Conservation (phyloP, 2,113 vertebrate genomes). For the Chelonoidis abingdonii region DNA sequence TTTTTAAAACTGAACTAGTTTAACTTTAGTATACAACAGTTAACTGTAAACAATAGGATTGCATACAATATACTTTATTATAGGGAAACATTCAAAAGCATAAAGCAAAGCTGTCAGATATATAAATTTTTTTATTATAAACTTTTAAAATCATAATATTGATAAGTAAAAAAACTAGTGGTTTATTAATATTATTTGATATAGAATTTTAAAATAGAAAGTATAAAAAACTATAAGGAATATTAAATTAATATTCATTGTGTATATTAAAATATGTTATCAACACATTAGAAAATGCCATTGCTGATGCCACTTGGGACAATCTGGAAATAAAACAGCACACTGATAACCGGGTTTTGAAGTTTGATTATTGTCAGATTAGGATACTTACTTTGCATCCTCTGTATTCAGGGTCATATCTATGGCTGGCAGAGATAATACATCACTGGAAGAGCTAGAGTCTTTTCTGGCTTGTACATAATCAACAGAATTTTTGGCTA, state of each 20-base stretch:
- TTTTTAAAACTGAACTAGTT: background rate
- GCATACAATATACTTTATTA: background rate
- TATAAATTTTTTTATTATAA: background rate
- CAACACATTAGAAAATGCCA: background rate
- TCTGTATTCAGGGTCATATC: background rate
- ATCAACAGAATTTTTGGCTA: background rate
- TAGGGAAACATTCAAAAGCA: background rate
- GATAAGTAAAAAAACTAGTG: background rate
- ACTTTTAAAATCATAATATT: background rate
- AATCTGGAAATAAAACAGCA: background rate
- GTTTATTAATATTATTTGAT: slow-evolving; percentile 4
- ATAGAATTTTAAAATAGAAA: background rate
- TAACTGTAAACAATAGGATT: background rate
- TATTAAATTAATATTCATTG: background rate
- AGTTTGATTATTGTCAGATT: background rate
- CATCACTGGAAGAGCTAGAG: background rate
- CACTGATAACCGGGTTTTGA: background rate
- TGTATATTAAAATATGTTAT: background rate
- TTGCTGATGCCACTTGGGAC: background rate
- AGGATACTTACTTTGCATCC: slow-evolving; percentile 1
- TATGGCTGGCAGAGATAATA: background rate
- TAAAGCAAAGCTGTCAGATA: background rate
- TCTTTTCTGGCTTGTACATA: background rate
- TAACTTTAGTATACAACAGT: background rate
- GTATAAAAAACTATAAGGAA: background rate